Percentiles rank a stretch among this genome's conserved stretches.
phyloP scores from a whole-genome alignment of 2,888 invertebrate species.

The Odontomyia ornata region DNA sequence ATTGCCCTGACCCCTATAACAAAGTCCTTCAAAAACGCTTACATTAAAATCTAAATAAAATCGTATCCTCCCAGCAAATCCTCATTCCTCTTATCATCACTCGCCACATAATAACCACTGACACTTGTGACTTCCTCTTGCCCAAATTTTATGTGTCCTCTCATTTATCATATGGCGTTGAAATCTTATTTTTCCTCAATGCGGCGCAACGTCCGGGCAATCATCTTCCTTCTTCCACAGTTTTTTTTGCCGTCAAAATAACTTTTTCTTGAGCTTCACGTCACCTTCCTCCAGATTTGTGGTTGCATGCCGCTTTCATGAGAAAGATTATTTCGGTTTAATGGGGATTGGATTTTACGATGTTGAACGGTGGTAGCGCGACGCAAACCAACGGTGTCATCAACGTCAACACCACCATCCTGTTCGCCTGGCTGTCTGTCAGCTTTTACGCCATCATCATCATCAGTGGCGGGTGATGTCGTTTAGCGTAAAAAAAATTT shows the following conservation, averaged over 20 bases:
- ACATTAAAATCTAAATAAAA: too few relatives aligned
- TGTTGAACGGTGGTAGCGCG: neutral
- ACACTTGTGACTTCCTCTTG: too few relatives aligned
- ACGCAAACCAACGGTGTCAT: neutral
- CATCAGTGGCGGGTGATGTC: neutral
- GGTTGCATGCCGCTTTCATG: neutral
- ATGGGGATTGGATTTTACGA: constrained; percentile 16
- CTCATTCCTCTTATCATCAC: too few relatives aligned
- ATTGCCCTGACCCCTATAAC: too few relatives aligned
- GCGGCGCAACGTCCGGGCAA: neutral
- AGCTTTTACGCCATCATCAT: constrained; percentile 2
- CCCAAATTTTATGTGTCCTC: neutral
- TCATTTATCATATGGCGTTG: constrained; percentile 9
- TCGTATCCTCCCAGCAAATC: too few relatives aligned
- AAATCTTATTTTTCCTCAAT: neutral
- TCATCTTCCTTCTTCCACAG: too few relatives aligned
- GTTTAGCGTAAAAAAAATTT: constrained; percentile 1
- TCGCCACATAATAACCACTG: too few relatives aligned
- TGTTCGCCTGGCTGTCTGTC: neutral
- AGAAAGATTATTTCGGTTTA: constrained; percentile 13
- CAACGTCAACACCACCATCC: neutral
- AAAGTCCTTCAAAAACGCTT: too few relatives aligned
- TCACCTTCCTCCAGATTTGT: too few relatives aligned
- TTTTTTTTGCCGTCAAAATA: too few relatives aligned
- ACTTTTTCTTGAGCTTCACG: too few relatives aligned